Percentiles rank a stretch among this genome's conserved stretches.
phyloP scores from a whole-genome alignment of 2,888 invertebrate genomes.

The Eupithecia abbreviata region DNA sequence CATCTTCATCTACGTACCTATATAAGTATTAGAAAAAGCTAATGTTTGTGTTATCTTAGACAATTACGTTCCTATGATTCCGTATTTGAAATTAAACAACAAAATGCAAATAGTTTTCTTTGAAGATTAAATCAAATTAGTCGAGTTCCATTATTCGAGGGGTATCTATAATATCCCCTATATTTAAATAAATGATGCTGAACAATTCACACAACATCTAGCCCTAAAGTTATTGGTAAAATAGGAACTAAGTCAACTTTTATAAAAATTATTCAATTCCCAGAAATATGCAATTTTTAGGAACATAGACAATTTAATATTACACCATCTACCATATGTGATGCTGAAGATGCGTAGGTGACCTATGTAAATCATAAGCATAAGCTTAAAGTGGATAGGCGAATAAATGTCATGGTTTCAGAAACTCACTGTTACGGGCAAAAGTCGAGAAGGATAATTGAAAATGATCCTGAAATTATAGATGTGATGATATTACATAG shows the following conservation, averaged over 20 bases:
- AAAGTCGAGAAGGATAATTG: neutral
- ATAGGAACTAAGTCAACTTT: neutral
- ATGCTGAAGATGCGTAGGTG: neutral
- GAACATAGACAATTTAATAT: neutral
- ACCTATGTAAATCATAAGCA: too few relatives aligned
- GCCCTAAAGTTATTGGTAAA: neutral
- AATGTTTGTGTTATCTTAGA: neutral
- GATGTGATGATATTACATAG: neutral
- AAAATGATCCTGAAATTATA: neutral
- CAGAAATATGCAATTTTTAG: neutral
- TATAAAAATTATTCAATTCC: neutral
- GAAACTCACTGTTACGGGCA: neutral
- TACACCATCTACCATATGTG: neutral
- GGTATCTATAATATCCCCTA: too few relatives aligned
- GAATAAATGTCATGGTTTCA: constrained; percentile 6
- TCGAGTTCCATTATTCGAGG: neutral
- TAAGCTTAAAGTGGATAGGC: constrained; percentile 1
- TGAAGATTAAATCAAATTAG: neutral
- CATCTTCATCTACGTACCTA: neutral
- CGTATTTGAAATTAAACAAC: neutral
- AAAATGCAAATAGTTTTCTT: neutral
- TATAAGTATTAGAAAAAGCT: too few relatives aligned
- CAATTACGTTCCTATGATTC: neutral
- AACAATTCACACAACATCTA: neutral
- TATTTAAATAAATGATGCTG: neutral